These are phyloP conservation scores for Chrysomela aeneicollis DNA, from an alignment of 2,888 invertebrate species.

Conservation along the genomic window DNA sequence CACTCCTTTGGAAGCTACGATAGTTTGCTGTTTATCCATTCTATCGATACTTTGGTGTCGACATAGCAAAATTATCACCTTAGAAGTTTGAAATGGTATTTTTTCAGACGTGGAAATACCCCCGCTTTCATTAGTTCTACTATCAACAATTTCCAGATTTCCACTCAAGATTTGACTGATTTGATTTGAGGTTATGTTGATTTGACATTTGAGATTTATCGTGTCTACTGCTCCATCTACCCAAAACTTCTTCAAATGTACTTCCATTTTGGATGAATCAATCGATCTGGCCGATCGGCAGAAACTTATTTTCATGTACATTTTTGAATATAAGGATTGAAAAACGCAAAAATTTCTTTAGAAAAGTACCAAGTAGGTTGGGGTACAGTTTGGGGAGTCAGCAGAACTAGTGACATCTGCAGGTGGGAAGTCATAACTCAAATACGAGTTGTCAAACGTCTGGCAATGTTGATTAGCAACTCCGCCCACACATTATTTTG, in stretches of 20 bases:
- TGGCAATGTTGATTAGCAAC: slow-evolving; percentile 24
- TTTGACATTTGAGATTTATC: not conserved
- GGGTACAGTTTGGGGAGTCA: too few relatives aligned
- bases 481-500: slow-evolving; percentile 22
- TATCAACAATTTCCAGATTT: too few relatives aligned
- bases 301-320: too few relatives aligned
- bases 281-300: too few relatives aligned
- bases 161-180: too few relatives aligned
- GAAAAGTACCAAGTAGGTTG: too few relatives aligned
- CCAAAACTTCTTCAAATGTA: not conserved
- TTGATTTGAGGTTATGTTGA: not conserved
- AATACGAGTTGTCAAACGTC: not conserved
- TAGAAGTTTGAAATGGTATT: not conserved
- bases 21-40: slow-evolving; percentile 37
- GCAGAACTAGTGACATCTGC: too few relatives aligned
- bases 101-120: not conserved
- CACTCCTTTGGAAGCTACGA: slow-evolving; percentile 31
- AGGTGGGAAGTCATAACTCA: too few relatives aligned
- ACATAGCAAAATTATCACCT: not conserved
- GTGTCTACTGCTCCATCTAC: not conserved
- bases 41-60: slow-evolving; percentile 28
- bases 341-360: too few relatives aligned
- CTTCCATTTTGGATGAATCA: too few relatives aligned
- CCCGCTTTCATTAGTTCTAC: not conserved
- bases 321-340: too few relatives aligned